These are phyloP conservation scores for Geodia barretti DNA, from an alignment of 37 sponge, comb jelly and placozoan genomes.

Conservation along the genomic window DNA sequence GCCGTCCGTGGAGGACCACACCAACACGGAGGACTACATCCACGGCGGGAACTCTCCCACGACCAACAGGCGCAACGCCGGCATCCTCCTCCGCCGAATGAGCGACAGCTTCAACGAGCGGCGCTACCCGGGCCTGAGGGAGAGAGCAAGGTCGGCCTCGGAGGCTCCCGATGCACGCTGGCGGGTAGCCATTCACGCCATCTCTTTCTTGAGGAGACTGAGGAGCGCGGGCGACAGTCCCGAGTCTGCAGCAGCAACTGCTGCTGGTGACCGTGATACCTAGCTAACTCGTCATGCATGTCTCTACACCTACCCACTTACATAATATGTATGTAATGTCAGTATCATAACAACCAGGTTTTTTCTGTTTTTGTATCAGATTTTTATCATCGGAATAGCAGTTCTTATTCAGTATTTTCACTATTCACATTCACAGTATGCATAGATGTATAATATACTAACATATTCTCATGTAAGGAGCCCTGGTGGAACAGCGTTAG, in stretches of 20 bases:
- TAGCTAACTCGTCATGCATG: neutral
- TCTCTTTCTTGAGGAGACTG: slow-evolving; percentile 11
- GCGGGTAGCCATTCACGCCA: slow-evolving; percentile 7
- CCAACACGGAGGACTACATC: slow-evolving; percentile 16
- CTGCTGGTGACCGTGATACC: neutral
- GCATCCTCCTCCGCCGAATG: slow-evolving; percentile 13
- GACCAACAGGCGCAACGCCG: slow-evolving; percentile 45
- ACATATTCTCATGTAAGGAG: too few relatives aligned
- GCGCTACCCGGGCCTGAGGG: slow-evolving; percentile 14
- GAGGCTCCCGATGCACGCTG: neutral
- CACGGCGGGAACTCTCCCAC: slow-evolving; percentile 8
- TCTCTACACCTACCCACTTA: too few relatives aligned
- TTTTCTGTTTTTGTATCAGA: too few relatives aligned
- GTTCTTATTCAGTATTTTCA: too few relatives aligned
- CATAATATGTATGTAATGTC: too few relatives aligned
- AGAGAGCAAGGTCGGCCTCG: neutral
- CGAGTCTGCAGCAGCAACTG: neutral
- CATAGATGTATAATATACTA: too few relatives aligned
- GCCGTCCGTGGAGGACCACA: neutral
- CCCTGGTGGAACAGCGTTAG: too few relatives aligned
- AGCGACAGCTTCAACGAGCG: slow-evolving; percentile 38
- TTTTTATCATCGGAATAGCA: too few relatives aligned
- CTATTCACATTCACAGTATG: too few relatives aligned
- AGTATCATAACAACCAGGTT: too few relatives aligned
- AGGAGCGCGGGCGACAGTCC: neutral